Percentiles rank a stretch among this genome's conserved stretches.
Conservation (phyloP, 2,888 invertebrate genomes). For the Malacosoma neustria region DNA sequence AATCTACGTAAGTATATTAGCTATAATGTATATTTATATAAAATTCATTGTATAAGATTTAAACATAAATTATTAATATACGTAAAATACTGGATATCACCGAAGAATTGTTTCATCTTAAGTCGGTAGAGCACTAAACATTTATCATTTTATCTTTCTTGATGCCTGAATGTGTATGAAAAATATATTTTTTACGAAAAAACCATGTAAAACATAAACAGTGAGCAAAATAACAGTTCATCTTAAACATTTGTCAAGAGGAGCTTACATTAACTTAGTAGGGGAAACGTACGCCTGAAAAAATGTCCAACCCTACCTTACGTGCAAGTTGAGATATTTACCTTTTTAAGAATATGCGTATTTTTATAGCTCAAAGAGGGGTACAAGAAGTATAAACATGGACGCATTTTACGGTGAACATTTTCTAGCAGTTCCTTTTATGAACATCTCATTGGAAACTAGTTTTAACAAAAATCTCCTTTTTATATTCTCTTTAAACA, state of each 20-base stretch:
- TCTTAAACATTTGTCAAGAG: slow-evolving; percentile 70
- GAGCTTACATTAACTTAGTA: slow-evolving; percentile 65
- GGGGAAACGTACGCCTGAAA: slow-evolving; percentile 43
- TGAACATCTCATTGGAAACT: too few relatives aligned
- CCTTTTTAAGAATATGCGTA: slow-evolving; percentile 32
- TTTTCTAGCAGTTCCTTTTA: too few relatives aligned
- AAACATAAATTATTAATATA: too few relatives aligned
- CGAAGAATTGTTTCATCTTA: slow-evolving; percentile 19
- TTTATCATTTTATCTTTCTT: slow-evolving; percentile 31
- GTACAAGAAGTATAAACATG: not conserved
- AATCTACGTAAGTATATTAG: too few relatives aligned
- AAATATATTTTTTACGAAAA: slow-evolving; percentile 38
- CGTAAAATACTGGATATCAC: slow-evolving; percentile 32
- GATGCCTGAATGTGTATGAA: slow-evolving; percentile 28
- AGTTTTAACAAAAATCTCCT: too few relatives aligned
- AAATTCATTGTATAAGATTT: too few relatives aligned
- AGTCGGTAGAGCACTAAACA: slow-evolving; percentile 20
- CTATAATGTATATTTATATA: too few relatives aligned
- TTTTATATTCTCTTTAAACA: too few relatives aligned
- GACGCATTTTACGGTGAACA: not conserved
- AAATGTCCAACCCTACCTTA: slow-evolving; percentile 40
- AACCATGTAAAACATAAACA: slow-evolving; percentile 52
- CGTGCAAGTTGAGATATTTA: slow-evolving; percentile 37
- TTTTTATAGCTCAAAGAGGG: slow-evolving; percentile 21
- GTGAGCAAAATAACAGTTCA: slow-evolving; percentile 67